Conservation (phyloP, 2,113 vertebrate genomes). For the Microtus ochrogaster region DNA sequence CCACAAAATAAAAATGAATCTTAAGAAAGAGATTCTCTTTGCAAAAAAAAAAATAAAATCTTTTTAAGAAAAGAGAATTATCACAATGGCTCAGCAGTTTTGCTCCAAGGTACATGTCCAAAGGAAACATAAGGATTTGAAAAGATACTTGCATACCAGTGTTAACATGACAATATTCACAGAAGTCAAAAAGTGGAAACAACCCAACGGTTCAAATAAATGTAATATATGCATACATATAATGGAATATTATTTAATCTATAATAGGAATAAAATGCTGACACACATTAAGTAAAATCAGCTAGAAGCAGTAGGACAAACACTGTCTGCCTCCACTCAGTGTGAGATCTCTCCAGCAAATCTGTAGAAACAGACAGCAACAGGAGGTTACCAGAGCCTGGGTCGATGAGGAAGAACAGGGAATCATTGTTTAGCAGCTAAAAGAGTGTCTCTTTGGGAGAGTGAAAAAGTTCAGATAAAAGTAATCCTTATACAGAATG, state of each 20-base stretch:
- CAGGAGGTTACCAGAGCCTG: neutral
- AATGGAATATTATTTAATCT: neutral
- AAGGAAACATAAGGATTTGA: neutral
- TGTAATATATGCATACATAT: neutral
- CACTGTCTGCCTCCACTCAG: neutral
- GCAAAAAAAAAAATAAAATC: neutral
- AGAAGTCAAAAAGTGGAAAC: neutral
- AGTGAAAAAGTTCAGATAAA: constrained; percentile 23
- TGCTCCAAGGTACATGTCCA: neutral
- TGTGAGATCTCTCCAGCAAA: neutral
- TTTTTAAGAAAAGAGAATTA: neutral
- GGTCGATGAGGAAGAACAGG: no score
- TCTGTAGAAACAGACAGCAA: neutral
- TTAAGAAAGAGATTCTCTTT: neutral
- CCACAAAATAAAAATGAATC: neutral
- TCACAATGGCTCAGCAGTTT: neutral
- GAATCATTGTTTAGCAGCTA: neutral
- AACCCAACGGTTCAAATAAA: neutral
- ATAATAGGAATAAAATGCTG: constrained; percentile 38
- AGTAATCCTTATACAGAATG: neutral
- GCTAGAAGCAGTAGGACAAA: neutral
- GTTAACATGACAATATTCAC: neutral
- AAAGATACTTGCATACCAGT: neutral
- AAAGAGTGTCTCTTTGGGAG: neutral
- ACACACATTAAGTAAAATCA: neutral